Base-by-base conservation (phyloP, 1,140 invertebrate species). In the Euglossa dilemma region DNA sequence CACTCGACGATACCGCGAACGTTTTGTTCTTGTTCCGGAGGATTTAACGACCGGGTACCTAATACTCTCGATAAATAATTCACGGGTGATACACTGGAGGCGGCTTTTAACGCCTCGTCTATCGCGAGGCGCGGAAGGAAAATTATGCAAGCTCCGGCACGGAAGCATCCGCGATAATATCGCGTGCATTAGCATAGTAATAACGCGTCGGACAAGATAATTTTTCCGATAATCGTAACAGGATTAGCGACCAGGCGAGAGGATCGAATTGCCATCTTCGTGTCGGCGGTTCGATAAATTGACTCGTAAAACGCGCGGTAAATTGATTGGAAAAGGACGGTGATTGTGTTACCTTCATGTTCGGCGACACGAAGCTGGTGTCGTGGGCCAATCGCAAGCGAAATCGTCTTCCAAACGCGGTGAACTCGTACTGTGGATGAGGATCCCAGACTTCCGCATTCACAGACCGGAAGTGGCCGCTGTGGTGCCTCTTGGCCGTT, bases 391-490 rank as follows among this genome's bases (percentile, higher is more conserved):
- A 89, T 45, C 95, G 91, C 25, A 97, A 90, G 63, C 95, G 95
- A 85, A 97, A 95, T 56, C 90, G 90, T 64, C 91, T 93, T 0
- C 95, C 96, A 87, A 97, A 97, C 16, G 96, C 96, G 12, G 94
- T 93, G 59, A 97, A 96, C 86, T 95, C 95, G 85, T 97, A 97
- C 80, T 96, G 95, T 4, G 96, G 97, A 94, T 97, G 96, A 23
- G 96, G 96, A 91, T 97, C 96, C 96, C 97, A 97, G 28, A 96
- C 93, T 90, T 95, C 92, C 18, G 96, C 95, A 28, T 93, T 93
- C 74, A 95, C 94, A 75, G 95, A 95, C 36, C 96, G 94, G 89
- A 96, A 97, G 87, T 96, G 96, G 11, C 96, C 96, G 57, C 94
- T 95, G 86, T 96, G 94, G 80, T 95, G 95, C 63, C 94, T 90